phyloP scores from a whole-genome alignment of 2,113 vertebrate genomes.

The Amphilophus citrinellus region DNA sequence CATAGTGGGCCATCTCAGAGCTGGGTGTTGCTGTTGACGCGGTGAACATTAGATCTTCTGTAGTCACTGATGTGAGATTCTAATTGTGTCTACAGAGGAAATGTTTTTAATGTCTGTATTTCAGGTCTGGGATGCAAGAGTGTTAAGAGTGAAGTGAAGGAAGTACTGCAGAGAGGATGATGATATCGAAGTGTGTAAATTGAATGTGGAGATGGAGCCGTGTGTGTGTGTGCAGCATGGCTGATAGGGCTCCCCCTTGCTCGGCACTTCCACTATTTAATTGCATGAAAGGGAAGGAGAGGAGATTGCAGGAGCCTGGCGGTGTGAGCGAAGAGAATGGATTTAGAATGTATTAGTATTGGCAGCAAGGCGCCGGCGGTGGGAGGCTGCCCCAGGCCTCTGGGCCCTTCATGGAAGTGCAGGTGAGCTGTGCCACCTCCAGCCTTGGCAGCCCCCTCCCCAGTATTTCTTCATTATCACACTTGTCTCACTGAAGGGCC shows the following conservation, averaged over 20 bases:
- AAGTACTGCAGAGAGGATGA: conserved; percentile 78
- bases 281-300: conserved; percentile 83
- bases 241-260: conserved; percentile 82
- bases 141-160: conserved; percentile 68
- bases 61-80: conserved; percentile 66
- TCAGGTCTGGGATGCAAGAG: conserved; percentile 63
- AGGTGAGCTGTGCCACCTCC: conserved; percentile 79
- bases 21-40: conserved; percentile 63
- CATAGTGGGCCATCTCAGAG: conserved; percentile 58
- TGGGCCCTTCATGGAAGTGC: conserved; percentile 76
- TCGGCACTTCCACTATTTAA: conserved; percentile 83
- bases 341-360: conserved; percentile 85
- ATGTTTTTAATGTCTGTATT: conserved; percentile 77
- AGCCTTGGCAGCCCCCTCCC: conserved; percentile 70
- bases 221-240: conserved; percentile 74
- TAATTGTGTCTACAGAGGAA: conserved; percentile 75
- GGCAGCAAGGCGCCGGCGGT: conserved; percentile 79
- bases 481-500: conserved; percentile 73
- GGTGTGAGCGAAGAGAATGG: conserved; percentile 81
- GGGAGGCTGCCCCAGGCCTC: conserved; percentile 74
- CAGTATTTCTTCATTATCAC: conserved; percentile 73
- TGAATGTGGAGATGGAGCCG: conserved; percentile 79
- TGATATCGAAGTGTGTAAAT: conserved; percentile 82
- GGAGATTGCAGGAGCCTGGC: conserved; percentile 81
- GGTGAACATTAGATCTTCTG: conserved; percentile 68